These are phyloP conservation scores for Agriopis marginaria DNA, from an alignment of 2,888 invertebrate species.

Conservation along the genomic window DNA sequence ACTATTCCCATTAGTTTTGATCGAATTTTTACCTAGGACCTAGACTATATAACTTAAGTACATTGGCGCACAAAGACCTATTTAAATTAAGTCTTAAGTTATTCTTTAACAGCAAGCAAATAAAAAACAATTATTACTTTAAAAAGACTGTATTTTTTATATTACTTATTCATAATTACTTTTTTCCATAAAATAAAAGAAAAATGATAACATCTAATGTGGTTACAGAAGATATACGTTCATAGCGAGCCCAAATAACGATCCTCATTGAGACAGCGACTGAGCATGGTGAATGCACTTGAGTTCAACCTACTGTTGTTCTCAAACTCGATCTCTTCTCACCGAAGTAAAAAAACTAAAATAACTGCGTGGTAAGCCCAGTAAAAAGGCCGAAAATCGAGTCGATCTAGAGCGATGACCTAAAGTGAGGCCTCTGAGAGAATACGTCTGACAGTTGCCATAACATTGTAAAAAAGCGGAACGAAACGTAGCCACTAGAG, in stretches of 20 bases:
- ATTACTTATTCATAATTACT: neutral
- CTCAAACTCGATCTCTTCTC: slow-evolving; percentile 31
- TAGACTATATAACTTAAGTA: no score
- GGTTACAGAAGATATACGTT: slow-evolving; percentile 40
- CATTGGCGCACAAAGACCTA: no score
- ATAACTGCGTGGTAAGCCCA: neutral
- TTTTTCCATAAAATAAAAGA: neutral
- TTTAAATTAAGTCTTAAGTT: neutral
- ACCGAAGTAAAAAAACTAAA: neutral
- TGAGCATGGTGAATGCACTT: slow-evolving; percentile 64
- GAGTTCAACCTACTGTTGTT: slow-evolving; percentile 46
- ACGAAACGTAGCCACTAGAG: no score
- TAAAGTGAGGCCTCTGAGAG: no score
- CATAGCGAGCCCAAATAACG: slow-evolving; percentile 47
- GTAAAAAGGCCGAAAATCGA: neutral
- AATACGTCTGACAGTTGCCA: no score
- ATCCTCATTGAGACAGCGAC: slow-evolving; percentile 50
- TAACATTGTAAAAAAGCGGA: no score
- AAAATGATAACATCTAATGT: slow-evolving; percentile 31
- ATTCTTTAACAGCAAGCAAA: neutral
- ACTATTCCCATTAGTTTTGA: no score
- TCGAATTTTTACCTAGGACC: no score
- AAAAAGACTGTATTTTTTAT: neutral
- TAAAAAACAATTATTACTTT: neutral
- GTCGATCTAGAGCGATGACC: neutral